Base-by-base conservation (phyloP, 2,888 invertebrate genomes). In the Oxyteleia sp. region DNA sequence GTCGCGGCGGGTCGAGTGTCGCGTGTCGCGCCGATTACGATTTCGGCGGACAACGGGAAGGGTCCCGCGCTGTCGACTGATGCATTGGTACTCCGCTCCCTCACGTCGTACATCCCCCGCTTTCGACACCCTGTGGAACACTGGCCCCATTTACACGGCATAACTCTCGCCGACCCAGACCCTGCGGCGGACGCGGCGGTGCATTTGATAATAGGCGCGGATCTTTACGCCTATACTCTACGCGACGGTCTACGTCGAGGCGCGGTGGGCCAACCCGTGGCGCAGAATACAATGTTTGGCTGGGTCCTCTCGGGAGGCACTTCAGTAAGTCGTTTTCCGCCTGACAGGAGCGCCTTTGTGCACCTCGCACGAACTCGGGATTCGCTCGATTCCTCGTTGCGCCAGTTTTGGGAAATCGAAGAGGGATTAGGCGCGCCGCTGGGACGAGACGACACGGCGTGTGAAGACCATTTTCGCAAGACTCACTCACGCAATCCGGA, bases 91-190 rank as follows among this genome's bases (percentile, higher is more conserved):
- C 5, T 43, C 1, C 4, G 13, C 3, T 7, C n/a, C 1, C 43
- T 43, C 4, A 43, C 13, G 8, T 43, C 43, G 13, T 43, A 43
- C 13, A 13, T 43, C 4, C 43, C 43, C 13, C 13, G 2, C 13
- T 10, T 13, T 7, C n/a, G 5, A 1, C 3, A 1, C 1, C 13
- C n/a, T 8, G 16, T 43, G 4, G 4, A 4, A 3, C 43, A 55
- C 2, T 78, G 69, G 78, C 49, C 68, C n/a, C 78, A 78, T 23
- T 29, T 78, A 13, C 5, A 20, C 11, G 59, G 55, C 23, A 13
- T 78, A 10, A 10, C 20, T 5, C 51, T 78, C 15, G 59, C 78
- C 1, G 78, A 78, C 41, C 15, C 15, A 5, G 55, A 53, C 16
- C 29, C 26, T 8, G 4, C 11, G 1, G 18, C 18, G 13, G 13